These are phyloP conservation scores for Anguilla pacifica DNA, from an alignment of 2,797 vertebrate genomes.

Conservation along the genomic window DNA sequence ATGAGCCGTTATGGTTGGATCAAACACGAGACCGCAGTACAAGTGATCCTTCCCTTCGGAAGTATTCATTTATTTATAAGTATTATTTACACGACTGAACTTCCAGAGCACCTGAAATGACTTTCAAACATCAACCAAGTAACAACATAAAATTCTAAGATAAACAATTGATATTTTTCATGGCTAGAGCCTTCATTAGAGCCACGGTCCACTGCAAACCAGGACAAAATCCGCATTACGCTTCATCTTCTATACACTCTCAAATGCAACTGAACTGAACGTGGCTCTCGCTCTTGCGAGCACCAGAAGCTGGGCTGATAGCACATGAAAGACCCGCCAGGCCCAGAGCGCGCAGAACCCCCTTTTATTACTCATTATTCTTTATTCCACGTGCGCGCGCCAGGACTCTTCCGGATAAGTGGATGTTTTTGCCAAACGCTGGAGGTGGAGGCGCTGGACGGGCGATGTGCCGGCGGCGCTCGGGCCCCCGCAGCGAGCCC, in stretches of 20 bases:
- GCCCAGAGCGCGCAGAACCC: neutral
- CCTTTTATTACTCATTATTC: neutral
- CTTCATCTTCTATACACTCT: neutral
- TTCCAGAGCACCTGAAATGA: neutral
- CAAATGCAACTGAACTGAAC: neutral
- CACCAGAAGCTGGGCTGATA: neutral
- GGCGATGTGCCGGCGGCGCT: neutral
- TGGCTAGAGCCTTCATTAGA: neutral
- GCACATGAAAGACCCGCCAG: neutral
- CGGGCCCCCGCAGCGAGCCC: neutral
- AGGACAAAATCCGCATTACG: neutral
- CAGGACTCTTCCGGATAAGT: neutral
- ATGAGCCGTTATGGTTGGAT: neutral
- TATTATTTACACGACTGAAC: neutral
- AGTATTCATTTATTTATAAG: neutral
- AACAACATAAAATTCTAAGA: neutral
- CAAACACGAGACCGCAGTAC: neutral
- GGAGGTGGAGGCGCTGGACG: neutral
- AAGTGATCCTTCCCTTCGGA: neutral
- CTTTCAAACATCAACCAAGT: neutral
- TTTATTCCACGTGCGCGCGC: neutral
- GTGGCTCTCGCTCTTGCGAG: neutral
- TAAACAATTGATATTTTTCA: neutral
- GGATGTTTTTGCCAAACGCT: neutral
- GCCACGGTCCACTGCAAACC: neutral